Percentiles rank a stretch among this genome's conserved stretches.
Evolutionary conservation across 2,888 invertebrate genomes (phyloP).

Genomic region (Lepidochrysops patricia): DNA sequence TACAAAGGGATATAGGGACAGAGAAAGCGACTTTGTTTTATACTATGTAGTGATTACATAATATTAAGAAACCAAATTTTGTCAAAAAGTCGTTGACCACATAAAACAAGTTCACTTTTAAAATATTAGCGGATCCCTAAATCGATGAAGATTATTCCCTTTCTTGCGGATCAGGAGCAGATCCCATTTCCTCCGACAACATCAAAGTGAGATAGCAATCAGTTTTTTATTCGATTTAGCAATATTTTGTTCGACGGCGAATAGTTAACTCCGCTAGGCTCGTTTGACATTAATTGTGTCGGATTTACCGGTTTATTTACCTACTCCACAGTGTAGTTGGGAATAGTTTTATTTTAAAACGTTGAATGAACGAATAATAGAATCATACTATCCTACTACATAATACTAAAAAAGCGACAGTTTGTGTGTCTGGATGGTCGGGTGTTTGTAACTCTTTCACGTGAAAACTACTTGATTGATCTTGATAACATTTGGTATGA

Average conservation of each 20-base stretch:
- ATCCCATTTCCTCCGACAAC: slow-evolving; percentile 73
- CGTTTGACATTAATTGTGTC: slow-evolving; percentile 28
- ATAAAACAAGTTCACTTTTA: not conserved
- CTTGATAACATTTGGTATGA: too few relatives aligned
- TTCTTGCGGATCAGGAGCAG: slow-evolving; percentile 68
- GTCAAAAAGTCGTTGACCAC: not conserved
- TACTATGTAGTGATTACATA: too few relatives aligned
- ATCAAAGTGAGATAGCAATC: slow-evolving; percentile 72
- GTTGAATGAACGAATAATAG: too few relatives aligned
- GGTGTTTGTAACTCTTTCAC: too few relatives aligned
- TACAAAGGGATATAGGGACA: too few relatives aligned
- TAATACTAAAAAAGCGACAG: too few relatives aligned
- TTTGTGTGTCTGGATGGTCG: too few relatives aligned
- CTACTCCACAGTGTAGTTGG: not conserved
- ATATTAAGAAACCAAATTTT: too few relatives aligned
- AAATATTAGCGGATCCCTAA: slow-evolving; percentile 44
- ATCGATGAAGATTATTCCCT: slow-evolving; percentile 63
- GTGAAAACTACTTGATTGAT: too few relatives aligned
- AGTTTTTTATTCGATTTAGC: slow-evolving; percentile 70
- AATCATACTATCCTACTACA: too few relatives aligned
- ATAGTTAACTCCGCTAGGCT: slow-evolving; percentile 41
- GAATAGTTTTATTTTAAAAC: not conserved
- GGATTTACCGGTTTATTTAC: not conserved
- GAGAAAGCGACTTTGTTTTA: too few relatives aligned
- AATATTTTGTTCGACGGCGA: slow-evolving; percentile 59